Evolutionary conservation across 2,113 vertebrate species (phyloP).

Genomic region (Ahaetulla prasina): DNA sequence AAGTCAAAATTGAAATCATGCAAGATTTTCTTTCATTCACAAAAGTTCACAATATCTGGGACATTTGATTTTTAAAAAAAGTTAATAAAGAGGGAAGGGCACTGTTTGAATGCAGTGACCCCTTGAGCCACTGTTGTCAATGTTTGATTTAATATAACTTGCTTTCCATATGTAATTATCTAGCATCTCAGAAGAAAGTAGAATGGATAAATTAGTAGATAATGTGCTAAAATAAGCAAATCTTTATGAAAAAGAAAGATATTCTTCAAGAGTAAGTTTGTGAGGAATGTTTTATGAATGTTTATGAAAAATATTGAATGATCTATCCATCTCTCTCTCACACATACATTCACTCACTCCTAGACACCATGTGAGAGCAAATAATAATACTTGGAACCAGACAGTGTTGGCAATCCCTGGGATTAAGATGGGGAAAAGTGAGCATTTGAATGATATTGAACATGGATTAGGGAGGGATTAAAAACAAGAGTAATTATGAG

Average conservation of each 20-base stretch:
- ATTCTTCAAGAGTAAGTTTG: background rate
- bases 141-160: background rate
- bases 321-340: background rate
- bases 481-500: background rate
- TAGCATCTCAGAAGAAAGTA: background rate
- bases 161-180: background rate
- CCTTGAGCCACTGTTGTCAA: background rate
- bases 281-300: background rate
- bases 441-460: background rate
- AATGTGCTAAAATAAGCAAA: background rate
- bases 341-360: background rate
- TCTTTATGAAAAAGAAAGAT: background rate
- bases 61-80: background rate
- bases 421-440: background rate
- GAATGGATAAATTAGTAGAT: background rate
- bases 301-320: background rate
- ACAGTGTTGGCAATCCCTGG: background rate
- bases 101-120: background rate
- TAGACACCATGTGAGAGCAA: background rate
- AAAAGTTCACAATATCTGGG: background rate
- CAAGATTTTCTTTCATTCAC: background rate
- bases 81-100: background rate
- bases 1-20: background rate
- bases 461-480: background rate
- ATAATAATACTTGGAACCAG: background rate